Evolutionary conservation across 2,113 vertebrate species (phyloP), one percentile per base, ranked within the genome.

Genomic region (Rynchops niger): DNA sequence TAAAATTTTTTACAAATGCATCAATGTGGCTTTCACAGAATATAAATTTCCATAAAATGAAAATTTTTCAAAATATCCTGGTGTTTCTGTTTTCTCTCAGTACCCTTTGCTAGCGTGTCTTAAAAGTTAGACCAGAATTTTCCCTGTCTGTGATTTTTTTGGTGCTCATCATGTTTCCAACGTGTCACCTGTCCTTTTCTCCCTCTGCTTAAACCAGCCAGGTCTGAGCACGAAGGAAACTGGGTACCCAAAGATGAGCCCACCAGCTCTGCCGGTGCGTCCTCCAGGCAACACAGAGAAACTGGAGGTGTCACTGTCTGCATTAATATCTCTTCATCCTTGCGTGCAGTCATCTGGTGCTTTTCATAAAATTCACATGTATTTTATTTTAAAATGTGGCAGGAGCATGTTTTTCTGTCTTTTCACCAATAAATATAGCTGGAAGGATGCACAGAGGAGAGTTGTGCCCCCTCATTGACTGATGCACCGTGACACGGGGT

Each of bases 271-370:
- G 66, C 84, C 11, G 45, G n/a, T 25, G n/a, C 10, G 4, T 53
- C 42, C 89, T 49, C 52, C 90, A 85, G 74, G 95, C 85, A 80
- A 62, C 84, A 52, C 58, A 17, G 9, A 18, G 69, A n/a, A 82
- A 73, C 95, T 88, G 94, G 95, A 88, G 92, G 86, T 94, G 95
- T 95, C 93, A 71, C 85, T 88, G 50, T 94, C 95, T 94, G 76
- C 88, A 88, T 90, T 56, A 86, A 58, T 47, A 90, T 93, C 74
- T 71, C 85, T 23, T 56, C 88, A 30, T 61, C 32, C 67, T 5
- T 25, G 82, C 2, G 12, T 10, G 69, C 47, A 32, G 5, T 91
- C 93, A 83, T 79, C 86, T 87, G 86, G n/a, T 67, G 53, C 89
- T 86, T 53, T 70, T 38, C 82, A 25, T 18, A 20, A 49, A 58